phyloP scores from a whole-genome alignment of 2,797 vertebrate genomes.

The Epinephelus coioides region DNA sequence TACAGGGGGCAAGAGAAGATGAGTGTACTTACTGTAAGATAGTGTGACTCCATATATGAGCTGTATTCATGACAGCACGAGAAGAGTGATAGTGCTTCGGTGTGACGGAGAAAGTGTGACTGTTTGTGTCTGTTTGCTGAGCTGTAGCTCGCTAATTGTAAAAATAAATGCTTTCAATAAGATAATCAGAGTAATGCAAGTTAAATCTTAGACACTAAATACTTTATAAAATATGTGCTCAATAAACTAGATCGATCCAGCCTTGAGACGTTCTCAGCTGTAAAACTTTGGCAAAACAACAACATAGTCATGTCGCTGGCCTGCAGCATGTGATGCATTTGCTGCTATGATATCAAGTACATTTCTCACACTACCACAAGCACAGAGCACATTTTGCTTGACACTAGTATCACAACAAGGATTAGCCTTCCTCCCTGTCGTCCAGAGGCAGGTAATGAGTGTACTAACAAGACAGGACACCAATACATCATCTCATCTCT shows the following conservation, averaged over 20 bases:
- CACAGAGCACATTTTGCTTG: neutral
- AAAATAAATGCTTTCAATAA: neutral
- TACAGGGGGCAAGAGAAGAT: neutral
- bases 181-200: neutral
- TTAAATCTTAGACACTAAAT: neutral
- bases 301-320: neutral
- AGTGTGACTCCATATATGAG: constrained; percentile 31
- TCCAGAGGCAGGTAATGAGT: neutral
- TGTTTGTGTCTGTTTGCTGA: neutral
- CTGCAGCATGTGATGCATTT: constrained; percentile 3
- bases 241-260: neutral
- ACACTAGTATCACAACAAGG: neutral
- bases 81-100: constrained; percentile 14
- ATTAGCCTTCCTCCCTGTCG: neutral
- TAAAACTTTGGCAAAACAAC: neutral
- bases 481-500: neutral
- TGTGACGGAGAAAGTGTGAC: constrained; percentile 6
- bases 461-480: neutral
- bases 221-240: neutral
- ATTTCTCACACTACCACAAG: neutral
- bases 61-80: constrained; percentile 33
- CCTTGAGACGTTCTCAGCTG: neutral
- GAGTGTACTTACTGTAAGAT: constrained; percentile 31
- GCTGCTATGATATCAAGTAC: neutral
- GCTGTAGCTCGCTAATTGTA: neutral